These are phyloP conservation scores for Ptyas mucosa DNA, from an alignment of 2,113 vertebrate species.

Conservation along the genomic window DNA sequence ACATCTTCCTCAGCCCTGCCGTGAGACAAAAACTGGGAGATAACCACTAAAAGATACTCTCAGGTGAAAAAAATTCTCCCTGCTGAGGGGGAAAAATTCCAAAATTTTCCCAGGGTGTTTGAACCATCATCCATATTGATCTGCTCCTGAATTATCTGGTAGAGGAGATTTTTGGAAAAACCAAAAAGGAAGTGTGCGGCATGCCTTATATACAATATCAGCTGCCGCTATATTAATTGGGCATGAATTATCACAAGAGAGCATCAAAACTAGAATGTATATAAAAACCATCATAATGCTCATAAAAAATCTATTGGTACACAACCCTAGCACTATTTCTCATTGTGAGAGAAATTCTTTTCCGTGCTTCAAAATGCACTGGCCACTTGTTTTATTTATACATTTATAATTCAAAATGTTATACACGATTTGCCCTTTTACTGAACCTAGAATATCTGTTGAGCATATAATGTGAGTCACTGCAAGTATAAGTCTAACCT, in stretches of 20 bases:
- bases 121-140: not conserved
- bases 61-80: not conserved
- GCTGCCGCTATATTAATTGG: not conserved
- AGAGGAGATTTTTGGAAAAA: not conserved
- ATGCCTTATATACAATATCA: not conserved
- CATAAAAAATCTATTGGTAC: not conserved
- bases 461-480: not conserved
- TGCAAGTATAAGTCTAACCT: not conserved
- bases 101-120: not conserved
- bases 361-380: not conserved
- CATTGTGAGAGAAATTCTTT: not conserved
- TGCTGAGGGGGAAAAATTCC: not conserved
- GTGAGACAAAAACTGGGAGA: not conserved
- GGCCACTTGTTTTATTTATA: not conserved
- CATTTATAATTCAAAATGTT: not conserved
- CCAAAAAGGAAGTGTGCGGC: not conserved
- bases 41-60: not conserved
- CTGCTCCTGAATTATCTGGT: not conserved
- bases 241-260: too few relatives aligned
- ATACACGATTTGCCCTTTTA: not conserved
- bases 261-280: not conserved
- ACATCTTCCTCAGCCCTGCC: not conserved
- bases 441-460: not conserved
- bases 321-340: not conserved
- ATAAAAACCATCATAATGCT: not conserved